phyloP scores from a whole-genome alignment of 2,797 vertebrate species.

The Brachymystax lenok region DNA sequence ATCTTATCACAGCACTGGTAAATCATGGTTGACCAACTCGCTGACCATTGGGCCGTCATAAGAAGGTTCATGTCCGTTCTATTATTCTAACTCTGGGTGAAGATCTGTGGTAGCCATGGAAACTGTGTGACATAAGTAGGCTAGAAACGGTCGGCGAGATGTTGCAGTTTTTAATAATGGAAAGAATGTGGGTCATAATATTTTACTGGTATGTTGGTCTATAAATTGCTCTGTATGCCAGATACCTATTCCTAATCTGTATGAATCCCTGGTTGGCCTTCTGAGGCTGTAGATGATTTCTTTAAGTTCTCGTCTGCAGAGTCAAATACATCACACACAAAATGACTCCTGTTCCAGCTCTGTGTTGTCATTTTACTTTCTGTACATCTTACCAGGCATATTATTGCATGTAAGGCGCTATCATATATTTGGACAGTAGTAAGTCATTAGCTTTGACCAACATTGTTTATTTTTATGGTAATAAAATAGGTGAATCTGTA shows the following conservation, averaged over 20 bases:
- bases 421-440: constrained; percentile 26
- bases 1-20: too few species aligned
- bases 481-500: not conserved
- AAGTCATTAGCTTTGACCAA: not conserved
- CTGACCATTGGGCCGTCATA: too few species aligned
- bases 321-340: constrained; percentile 26
- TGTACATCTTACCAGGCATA: not conserved
- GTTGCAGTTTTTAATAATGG: constrained; percentile 75
- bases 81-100: not conserved
- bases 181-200: constrained; percentile 81
- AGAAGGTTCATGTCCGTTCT: too few species aligned
- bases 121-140: constrained; percentile 83
- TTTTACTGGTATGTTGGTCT: constrained; percentile 69
- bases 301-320: constrained; percentile 38
- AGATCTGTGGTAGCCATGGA: constrained; percentile 74
- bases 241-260: constrained; percentile 76
- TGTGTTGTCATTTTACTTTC: not conserved
- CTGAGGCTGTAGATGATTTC: constrained; percentile 60
- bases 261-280: constrained; percentile 68
- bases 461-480: not conserved
- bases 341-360: constrained; percentile 7
- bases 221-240: constrained; percentile 80
- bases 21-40: too few species aligned
- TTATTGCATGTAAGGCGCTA: not conserved
- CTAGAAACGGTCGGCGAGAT: constrained; percentile 66